Percentiles rank a stretch among this genome's conserved stretches.
phyloP scores from a whole-genome alignment of 2,888 invertebrate genomes.

The Liposcelis brunnea region DNA sequence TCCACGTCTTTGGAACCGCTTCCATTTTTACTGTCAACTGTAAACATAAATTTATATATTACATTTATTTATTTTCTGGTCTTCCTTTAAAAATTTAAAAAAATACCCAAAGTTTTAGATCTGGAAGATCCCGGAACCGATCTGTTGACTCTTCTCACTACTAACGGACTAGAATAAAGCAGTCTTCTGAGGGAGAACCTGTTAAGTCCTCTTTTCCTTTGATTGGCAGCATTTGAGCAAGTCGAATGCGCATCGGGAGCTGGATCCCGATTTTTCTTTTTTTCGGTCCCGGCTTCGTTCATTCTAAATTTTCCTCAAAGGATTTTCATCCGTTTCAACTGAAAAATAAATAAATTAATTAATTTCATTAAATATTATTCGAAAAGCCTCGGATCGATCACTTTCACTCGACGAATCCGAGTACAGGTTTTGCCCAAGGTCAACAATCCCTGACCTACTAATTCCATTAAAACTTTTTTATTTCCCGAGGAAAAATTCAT shows the following conservation, averaged over 20 bases:
- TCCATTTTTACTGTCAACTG: slow-evolving; percentile 27
- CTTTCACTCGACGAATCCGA: too few species aligned
- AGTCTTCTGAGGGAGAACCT: slow-evolving; percentile 51
- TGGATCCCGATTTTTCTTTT: too few species aligned
- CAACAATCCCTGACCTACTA: too few species aligned
- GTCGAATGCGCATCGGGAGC: slow-evolving; percentile 17
- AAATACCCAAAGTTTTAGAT: slow-evolving; percentile 14
- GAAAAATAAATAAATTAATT: too few species aligned
- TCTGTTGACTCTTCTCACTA: slow-evolving; percentile 44
- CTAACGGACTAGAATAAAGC: slow-evolving; percentile 50
- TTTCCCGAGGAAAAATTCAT: too few species aligned
- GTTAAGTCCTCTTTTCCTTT: slow-evolving; percentile 29
- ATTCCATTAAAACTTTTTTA: too few species aligned
- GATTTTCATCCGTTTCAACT: too few species aligned
- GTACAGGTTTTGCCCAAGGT: too few species aligned
- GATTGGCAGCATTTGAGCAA: slow-evolving; percentile 22
- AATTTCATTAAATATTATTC: too few species aligned
- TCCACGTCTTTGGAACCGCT: slow-evolving; percentile 28
- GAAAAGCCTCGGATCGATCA: too few species aligned
- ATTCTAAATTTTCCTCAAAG: too few species aligned
- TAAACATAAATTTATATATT: slow-evolving; percentile 14
- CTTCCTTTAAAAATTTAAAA: neutral
- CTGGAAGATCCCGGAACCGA: slow-evolving; percentile 18
- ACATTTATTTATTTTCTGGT: neutral
- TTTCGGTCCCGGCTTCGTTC: too few species aligned